Evolutionary conservation across 2,888 invertebrate species (phyloP).

Genomic region (Lasioglossum figueresi): DNA sequence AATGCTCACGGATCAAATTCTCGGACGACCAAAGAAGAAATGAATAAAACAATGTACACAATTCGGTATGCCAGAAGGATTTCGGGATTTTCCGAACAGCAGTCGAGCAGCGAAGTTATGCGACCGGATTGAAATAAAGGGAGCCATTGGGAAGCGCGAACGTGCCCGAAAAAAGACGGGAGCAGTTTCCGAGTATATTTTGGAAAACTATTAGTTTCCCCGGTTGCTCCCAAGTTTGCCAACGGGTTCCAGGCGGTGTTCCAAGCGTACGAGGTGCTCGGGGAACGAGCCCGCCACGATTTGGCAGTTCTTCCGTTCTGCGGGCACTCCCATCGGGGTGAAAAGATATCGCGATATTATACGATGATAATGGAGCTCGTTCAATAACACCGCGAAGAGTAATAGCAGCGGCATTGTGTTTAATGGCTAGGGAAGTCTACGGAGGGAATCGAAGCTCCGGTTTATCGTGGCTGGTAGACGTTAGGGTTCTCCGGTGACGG

Average conservation of each 20-base stretch:
- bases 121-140: neutral
- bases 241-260: conserved; percentile 59
- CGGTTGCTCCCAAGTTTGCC: conserved; percentile 42
- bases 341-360: conserved; percentile 77
- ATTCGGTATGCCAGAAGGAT: neutral
- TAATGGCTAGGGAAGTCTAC: conserved; percentile 73
- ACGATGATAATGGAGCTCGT: conserved; percentile 74
- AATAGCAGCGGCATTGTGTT: conserved; percentile 75
- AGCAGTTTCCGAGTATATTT: conserved; percentile 21
- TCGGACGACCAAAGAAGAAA: too few species aligned
- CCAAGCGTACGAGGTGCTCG: conserved; percentile 52
- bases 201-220: conserved; percentile 48
- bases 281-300: conserved; percentile 58
- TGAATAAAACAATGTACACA: neutral
- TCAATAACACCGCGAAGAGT: conserved; percentile 75
- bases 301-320: conserved; percentile 68
- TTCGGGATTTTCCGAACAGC: neutral
- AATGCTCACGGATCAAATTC: neutral
- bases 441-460: conserved; percentile 69
- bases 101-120: neutral
- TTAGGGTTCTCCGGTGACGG: conserved; percentile 69
- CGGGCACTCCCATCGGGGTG: conserved; percentile 62
- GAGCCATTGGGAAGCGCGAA: neutral
- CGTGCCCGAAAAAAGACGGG: neutral
- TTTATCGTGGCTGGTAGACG: conserved; percentile 64